phyloP scores from a whole-genome alignment of 1,140 invertebrate genomes.

The Scaptomyza graminum region DNA sequence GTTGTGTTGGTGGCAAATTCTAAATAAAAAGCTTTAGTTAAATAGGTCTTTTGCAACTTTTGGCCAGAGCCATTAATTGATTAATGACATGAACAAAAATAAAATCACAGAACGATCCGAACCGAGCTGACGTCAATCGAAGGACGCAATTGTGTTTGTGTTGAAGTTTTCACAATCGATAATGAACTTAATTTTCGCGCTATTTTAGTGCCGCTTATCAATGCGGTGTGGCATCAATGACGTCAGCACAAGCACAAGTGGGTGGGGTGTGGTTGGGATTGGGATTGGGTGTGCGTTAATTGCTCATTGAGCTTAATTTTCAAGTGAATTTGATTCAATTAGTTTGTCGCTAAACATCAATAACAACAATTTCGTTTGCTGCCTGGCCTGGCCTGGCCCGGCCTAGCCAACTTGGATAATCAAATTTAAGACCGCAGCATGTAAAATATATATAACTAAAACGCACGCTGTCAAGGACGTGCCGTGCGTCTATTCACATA shows the following conservation, averaged over 20 bases:
- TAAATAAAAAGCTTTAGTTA: slow-evolving; percentile 62
- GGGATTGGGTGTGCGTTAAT: slow-evolving; percentile 37
- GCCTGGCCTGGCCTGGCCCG: too few relatives aligned
- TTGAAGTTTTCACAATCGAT: slow-evolving; percentile 58
- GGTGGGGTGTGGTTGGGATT: neutral
- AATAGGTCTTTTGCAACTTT: slow-evolving; percentile 71
- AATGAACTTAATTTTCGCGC: slow-evolving; percentile 72
- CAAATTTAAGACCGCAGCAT: slow-evolving; percentile 28
- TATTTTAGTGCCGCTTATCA: slow-evolving; percentile 62
- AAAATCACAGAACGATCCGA: slow-evolving; percentile 41
- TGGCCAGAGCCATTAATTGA: slow-evolving; percentile 64
- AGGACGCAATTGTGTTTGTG: neutral
- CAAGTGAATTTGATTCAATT: slow-evolving; percentile 66
- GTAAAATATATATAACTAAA: slow-evolving; percentile 20
- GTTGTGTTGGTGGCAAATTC: neutral
- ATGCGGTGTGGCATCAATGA: slow-evolving; percentile 50
- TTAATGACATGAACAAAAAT: slow-evolving; percentile 60
- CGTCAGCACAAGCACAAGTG: slow-evolving; percentile 44
- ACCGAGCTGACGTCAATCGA: slow-evolving; percentile 61
- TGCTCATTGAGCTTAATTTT: slow-evolving; percentile 66
- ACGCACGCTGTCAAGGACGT: slow-evolving; percentile 29
- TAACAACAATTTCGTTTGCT: slow-evolving; percentile 7
- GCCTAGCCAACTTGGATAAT: slow-evolving; percentile 48
- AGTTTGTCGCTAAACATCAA: slow-evolving; percentile 58
- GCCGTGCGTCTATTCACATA: neutral